Evolutionary conservation across 2,113 vertebrate species (phyloP).

Genomic region (Miniopterus natalensis): DNA sequence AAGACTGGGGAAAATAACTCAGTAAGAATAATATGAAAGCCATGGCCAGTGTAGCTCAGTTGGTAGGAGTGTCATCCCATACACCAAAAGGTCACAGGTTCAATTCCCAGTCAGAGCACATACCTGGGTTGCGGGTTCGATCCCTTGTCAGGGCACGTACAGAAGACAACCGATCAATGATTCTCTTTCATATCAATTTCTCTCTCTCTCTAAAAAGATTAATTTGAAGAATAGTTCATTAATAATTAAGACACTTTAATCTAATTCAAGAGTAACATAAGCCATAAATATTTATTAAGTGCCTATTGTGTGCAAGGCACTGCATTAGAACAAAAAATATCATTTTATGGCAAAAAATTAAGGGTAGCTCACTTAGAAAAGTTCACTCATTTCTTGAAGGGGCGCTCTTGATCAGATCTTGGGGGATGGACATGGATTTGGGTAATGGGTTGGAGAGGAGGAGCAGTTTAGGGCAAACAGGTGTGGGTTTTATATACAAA

Average conservation of each 20-base stretch:
- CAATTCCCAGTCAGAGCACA: not conserved
- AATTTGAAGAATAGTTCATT: not conserved
- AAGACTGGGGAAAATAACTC: not conserved
- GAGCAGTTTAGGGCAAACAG: not conserved
- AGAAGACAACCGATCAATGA: not conserved
- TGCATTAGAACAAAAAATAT: not conserved
- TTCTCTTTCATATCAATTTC: not conserved
- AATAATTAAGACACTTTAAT: constrained; percentile 25
- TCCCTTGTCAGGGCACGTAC: not conserved
- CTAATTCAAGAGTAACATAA: constrained; percentile 11
- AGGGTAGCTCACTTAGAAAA: not conserved
- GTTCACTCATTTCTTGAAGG: not conserved
- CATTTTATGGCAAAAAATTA: not conserved
- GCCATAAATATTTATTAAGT: constrained; percentile 52
- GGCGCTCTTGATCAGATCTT: not conserved
- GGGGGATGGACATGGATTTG: no score
- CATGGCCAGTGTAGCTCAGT: not conserved
- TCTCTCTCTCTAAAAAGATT: not conserved
- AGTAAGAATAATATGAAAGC: constrained; percentile 12
- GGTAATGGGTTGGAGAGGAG: not conserved
- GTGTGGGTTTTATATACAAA: not conserved
- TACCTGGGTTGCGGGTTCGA: not conserved
- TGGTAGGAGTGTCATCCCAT: not conserved
- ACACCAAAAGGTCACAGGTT: not conserved
- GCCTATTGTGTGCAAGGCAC: not conserved